Percentiles rank a stretch among this genome's conserved stretches.
Conservation (phyloP, 2,113 vertebrate genomes). For the Tenrec ecaudatus region DNA sequence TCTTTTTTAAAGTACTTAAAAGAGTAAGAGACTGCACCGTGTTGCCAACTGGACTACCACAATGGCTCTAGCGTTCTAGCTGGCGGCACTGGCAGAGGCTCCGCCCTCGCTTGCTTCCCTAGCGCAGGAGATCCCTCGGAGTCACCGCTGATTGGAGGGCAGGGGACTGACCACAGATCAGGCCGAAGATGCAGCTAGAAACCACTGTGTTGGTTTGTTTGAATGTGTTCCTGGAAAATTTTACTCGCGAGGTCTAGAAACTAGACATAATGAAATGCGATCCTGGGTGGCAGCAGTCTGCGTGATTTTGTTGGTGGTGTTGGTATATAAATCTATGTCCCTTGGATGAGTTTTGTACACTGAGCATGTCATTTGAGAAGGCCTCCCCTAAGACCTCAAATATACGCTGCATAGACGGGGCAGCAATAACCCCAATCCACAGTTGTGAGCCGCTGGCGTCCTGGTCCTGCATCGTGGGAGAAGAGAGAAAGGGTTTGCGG, state of each 20-base stretch:
- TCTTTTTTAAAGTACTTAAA: background rate
- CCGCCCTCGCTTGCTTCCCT: background rate
- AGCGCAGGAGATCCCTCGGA: no score
- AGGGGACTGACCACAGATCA: background rate
- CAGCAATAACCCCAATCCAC: slow-evolving; percentile 36
- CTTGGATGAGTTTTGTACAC: slow-evolving; percentile 3
- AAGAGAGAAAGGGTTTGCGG: background rate
- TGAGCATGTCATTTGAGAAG: slow-evolving; percentile 36
- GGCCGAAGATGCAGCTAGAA: background rate
- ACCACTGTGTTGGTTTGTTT: background rate
- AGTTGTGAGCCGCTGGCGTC: background rate
- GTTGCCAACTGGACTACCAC: background rate
- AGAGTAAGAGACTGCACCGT: background rate
- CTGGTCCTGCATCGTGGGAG: background rate
- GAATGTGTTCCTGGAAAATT: slow-evolving; percentile 8
- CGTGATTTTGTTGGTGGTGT: background rate
- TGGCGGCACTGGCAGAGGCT: background rate
- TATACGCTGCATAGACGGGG: background rate
- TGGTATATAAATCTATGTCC: slow-evolving; percentile 1
- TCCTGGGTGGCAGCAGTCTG: background rate
- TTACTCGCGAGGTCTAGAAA: background rate
- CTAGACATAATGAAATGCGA: background rate
- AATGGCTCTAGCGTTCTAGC: background rate
- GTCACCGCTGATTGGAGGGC: background rate
- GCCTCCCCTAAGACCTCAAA: background rate